These are phyloP conservation scores for Brienomyrus brachyistius DNA, from an alignment of 2,113 vertebrate species.

Conservation along the genomic window DNA sequence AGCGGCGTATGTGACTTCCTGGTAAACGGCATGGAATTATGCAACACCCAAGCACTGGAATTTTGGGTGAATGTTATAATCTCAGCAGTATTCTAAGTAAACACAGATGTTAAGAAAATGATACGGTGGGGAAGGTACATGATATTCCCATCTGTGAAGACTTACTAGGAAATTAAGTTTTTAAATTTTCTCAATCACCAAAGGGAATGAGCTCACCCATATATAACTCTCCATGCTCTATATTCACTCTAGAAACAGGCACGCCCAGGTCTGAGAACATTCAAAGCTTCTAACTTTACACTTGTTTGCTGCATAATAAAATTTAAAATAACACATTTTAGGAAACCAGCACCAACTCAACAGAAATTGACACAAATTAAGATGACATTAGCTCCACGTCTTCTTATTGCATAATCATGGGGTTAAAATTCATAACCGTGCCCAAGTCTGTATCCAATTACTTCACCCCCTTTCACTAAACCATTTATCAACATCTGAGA, in stretches of 20 bases:
- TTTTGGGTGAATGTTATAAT: conserved; percentile 34
- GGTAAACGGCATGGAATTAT: conserved; percentile 37
- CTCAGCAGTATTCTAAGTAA: conserved; percentile 42
- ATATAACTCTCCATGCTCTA: conserved; percentile 34
- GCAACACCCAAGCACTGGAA: conserved; percentile 38
- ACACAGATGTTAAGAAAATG: conserved; percentile 57
- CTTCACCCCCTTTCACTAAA: conserved; percentile 23
- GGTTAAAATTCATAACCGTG: not conserved
- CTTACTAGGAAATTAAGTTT: conserved; percentile 23
- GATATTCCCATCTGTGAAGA: conserved; percentile 24
- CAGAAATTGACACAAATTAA: not conserved
- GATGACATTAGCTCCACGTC: not conserved
- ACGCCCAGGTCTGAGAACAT: conserved; percentile 56
- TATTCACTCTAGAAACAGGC: conserved; percentile 48
- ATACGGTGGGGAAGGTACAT: conserved; percentile 22
- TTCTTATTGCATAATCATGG: not conserved
- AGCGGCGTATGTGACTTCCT: conserved; percentile 35
- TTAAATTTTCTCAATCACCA: conserved; percentile 37
- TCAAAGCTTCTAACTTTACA: conserved; percentile 39
- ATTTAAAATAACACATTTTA: conserved; percentile 23
- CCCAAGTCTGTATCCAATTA: not conserved
- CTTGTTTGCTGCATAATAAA: conserved; percentile 45
- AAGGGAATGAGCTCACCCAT: conserved; percentile 54
- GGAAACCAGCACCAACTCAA: conserved; percentile 5
- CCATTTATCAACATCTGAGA: conserved; percentile 38